phyloP scores from a whole-genome alignment of 2,888 invertebrate species.

The Pogonocherus hispidulus region DNA sequence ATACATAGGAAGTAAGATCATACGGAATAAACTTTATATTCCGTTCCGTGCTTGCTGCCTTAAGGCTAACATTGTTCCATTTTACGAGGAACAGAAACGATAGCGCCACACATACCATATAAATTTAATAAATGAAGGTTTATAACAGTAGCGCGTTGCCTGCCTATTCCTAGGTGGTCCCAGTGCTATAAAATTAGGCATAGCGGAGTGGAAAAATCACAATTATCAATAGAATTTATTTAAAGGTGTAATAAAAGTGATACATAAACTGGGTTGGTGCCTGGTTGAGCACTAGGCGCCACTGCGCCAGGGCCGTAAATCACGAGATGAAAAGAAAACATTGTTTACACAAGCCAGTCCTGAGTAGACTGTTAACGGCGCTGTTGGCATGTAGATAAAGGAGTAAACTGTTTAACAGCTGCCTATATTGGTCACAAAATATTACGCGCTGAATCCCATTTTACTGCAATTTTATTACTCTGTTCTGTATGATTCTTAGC shows the following conservation, averaged over 20 bases:
- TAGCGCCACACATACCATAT: not conserved
- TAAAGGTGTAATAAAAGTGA: slow-evolving; percentile 32
- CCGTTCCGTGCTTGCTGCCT: too few species aligned
- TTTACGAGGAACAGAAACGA: not conserved
- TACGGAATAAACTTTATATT: too few species aligned
- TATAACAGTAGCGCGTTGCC: not conserved
- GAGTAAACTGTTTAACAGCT: slow-evolving; percentile 64
- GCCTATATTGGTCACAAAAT: slow-evolving; percentile 64
- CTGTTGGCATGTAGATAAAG: slow-evolving; percentile 64
- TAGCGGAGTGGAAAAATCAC: slow-evolving; percentile 19
- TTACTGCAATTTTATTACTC: slow-evolving; percentile 57
- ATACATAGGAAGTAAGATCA: too few species aligned
- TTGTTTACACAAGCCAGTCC: slow-evolving; percentile 56
- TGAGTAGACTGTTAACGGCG: slow-evolving; percentile 58
- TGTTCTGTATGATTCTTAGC: slow-evolving; percentile 14
- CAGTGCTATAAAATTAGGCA: slow-evolving; percentile 2
- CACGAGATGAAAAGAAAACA: slow-evolving; percentile 56
- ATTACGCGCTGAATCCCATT: slow-evolving; percentile 61
- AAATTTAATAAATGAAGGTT: not conserved
- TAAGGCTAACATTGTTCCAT: not conserved
- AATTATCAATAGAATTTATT: slow-evolving; percentile 32
- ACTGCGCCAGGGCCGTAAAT: slow-evolving; percentile 54
- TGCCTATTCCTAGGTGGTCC: slow-evolving; percentile 8
- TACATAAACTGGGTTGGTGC: slow-evolving; percentile 37
- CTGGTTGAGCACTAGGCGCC: slow-evolving; percentile 50